These are phyloP conservation scores for Xylophagus ater DNA, from an alignment of 2,888 invertebrate species.

Conservation along the genomic window DNA sequence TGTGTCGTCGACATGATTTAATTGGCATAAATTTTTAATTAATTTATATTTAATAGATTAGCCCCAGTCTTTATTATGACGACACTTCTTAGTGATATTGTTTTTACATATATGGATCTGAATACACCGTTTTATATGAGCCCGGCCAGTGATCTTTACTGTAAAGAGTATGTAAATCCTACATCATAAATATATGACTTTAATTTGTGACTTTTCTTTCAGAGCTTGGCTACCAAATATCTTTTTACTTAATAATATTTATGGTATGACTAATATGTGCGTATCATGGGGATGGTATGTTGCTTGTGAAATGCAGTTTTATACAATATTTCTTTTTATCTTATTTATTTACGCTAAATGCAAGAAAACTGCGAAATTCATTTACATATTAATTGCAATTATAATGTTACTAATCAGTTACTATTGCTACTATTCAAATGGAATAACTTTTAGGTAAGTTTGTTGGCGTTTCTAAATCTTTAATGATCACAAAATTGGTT, in stretches of 20 bases:
- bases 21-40: too few species aligned
- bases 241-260: constrained; percentile 9
- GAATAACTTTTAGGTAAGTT: constrained; percentile 6
- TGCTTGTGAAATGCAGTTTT: constrained; percentile 15
- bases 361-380: constrained; percentile 1
- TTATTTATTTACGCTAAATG: constrained; percentile 11
- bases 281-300: constrained; percentile 11
- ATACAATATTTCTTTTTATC: constrained; percentile 2
- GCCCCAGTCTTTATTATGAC: constrained; percentile 5
- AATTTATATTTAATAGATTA: constrained; percentile 3
- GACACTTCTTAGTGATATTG: constrained; percentile 4
- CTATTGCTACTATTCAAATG: not conserved
- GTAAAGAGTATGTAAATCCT: constrained; percentile 8
- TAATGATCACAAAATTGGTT: too few species aligned
- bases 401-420: not conserved
- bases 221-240: constrained; percentile 12
- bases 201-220: not conserved
- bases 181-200: not conserved
- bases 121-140: constrained; percentile 9
- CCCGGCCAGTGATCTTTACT: constrained; percentile 9
- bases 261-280: constrained; percentile 6
- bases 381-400: not conserved
- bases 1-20: too few species aligned
- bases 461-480: not conserved
- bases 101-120: constrained; percentile 4